These are phyloP conservation scores for Tetraodon nigroviridis DNA, from an alignment of 2,113 vertebrate species.

Conservation along the genomic window DNA sequence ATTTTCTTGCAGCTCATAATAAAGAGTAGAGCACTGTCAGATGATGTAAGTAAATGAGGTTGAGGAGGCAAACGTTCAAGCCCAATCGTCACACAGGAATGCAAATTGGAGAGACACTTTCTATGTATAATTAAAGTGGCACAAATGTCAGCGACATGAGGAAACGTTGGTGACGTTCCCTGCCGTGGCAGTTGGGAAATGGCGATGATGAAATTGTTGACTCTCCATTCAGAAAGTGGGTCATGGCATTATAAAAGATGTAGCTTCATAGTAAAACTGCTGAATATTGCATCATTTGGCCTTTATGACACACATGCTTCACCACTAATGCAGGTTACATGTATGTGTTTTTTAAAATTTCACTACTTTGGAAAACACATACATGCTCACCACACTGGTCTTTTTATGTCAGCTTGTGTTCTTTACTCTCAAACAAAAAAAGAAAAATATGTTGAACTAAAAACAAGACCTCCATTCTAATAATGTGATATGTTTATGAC, in stretches of 20 bases:
- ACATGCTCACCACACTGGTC: too few species aligned
- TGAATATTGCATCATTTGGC: conserved; percentile 47
- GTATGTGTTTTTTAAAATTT: not conserved
- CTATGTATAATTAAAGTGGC: conserved; percentile 69
- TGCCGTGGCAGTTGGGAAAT: conserved; percentile 32
- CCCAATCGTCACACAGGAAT: conserved; percentile 50
- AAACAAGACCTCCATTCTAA: not conserved
- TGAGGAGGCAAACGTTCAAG: conserved; percentile 47
- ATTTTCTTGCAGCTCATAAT: conserved; percentile 1
- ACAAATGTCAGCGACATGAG: conserved; percentile 66
- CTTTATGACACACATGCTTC: conserved; percentile 14
- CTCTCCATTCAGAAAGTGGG: conserved; percentile 60
- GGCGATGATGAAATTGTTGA: conserved; percentile 56
- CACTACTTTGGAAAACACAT: too few species aligned
- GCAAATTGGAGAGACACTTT: conserved; percentile 60
- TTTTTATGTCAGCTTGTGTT: not conserved
- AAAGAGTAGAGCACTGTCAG: conserved; percentile 23
- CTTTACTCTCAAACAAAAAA: conserved; percentile 1
- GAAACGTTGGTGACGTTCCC: conserved; percentile 53
- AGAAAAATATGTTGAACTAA: not conserved
- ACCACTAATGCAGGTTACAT: conserved; percentile 12
- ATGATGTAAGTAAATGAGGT: conserved; percentile 21
- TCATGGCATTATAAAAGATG: conserved; percentile 66
- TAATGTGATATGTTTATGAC: too few species aligned
- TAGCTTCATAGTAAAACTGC: conserved; percentile 25